These are phyloP conservation scores for Parnassius mnemosyne DNA, from an alignment of 2,888 invertebrate species.

Conservation along the genomic window DNA sequence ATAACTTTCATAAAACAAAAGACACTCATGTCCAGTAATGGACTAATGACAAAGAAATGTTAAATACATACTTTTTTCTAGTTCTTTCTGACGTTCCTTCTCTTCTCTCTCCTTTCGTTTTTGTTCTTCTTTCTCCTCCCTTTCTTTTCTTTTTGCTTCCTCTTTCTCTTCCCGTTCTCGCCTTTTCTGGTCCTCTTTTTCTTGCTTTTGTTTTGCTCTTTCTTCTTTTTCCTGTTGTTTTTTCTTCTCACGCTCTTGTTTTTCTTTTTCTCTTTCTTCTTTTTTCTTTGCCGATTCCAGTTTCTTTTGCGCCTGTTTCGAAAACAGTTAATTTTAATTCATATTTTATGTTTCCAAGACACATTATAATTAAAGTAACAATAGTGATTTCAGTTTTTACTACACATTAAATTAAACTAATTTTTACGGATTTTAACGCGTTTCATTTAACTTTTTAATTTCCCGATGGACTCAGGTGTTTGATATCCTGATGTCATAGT, in stretches of 20 bases:
- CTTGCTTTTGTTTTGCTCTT: constrained; percentile 63
- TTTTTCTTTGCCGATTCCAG: constrained; percentile 79
- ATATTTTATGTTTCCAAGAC: no score
- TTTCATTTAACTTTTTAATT: no score
- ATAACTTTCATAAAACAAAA: no score
- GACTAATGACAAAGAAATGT: background rate
- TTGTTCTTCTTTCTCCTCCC: constrained; percentile 78
- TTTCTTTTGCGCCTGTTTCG: constrained; percentile 74
- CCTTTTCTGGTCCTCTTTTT: constrained; percentile 65
- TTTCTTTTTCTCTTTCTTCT: constrained; percentile 77
- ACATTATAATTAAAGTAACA: no score
- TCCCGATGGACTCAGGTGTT: no score
- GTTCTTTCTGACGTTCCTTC: constrained; percentile 74
- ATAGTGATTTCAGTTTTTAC: no score
- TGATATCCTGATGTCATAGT: no score
- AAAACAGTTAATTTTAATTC: no score
- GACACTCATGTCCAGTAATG: no score
- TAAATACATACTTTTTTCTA: constrained; percentile 72
- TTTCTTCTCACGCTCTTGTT: constrained; percentile 66
- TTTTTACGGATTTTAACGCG: no score
- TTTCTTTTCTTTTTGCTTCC: constrained; percentile 66
- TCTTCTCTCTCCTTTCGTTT: constrained; percentile 47
- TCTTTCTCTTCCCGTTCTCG: constrained; percentile 70
- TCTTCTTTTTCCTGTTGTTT: constrained; percentile 73
- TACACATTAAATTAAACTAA: no score